Conservation (phyloP, 2,888 invertebrate species). For the Parnassius glacialis region DNA sequence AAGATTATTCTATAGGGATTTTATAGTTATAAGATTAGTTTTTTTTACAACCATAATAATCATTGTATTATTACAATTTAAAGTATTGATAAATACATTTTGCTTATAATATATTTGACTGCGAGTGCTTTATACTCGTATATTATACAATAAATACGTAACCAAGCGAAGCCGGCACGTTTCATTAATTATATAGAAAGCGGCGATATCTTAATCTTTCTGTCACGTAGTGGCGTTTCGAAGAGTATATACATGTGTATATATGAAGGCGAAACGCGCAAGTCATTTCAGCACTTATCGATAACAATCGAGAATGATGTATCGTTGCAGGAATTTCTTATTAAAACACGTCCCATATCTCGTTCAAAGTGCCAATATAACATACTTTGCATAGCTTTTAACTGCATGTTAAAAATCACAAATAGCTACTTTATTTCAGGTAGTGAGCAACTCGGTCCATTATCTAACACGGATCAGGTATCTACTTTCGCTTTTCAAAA, state of each 20-base stretch:
- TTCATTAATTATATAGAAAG: conserved; percentile 24
- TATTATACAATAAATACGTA: not conserved
- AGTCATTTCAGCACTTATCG: conserved; percentile 22
- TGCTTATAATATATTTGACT: too few species aligned
- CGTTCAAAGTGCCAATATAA: conserved; percentile 10
- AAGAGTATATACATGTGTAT: conserved; percentile 3
- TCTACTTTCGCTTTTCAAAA: too few species aligned
- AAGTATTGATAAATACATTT: too few species aligned
- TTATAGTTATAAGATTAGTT: too few species aligned
- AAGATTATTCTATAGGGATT: too few species aligned
- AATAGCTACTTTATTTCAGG: too few species aligned
- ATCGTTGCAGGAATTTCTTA: conserved; percentile 22
- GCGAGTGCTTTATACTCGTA: too few species aligned
- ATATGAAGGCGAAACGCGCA: conserved; percentile 9
- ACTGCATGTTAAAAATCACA: not conserved
- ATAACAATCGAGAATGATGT: conserved; percentile 24
- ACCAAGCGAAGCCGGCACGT: conserved; percentile 4
- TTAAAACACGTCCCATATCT: conserved; percentile 16
- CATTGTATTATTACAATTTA: too few species aligned
- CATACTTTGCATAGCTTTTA: conserved; percentile 1
- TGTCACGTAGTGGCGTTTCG: conserved; percentile 17
- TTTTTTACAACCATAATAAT: too few species aligned
- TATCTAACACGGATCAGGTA: too few species aligned
- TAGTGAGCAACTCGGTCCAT: too few species aligned
- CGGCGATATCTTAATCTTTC: conserved; percentile 11